These are phyloP conservation scores for Shargacucullia verbasci DNA, from an alignment of 2,888 invertebrate genomes.

Conservation along the genomic window DNA sequence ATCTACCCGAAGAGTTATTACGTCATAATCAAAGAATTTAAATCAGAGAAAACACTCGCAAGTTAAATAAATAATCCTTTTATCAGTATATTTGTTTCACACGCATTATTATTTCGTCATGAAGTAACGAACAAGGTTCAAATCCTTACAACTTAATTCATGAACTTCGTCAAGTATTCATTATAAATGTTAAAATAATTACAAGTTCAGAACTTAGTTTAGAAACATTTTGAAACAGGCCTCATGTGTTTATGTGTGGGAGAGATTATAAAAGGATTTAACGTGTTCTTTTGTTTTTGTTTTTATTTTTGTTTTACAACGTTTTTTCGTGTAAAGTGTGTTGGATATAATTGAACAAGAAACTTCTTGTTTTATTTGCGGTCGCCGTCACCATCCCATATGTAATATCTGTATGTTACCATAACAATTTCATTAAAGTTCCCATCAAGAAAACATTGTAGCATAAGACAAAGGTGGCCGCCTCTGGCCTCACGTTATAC, in stretches of 20 bases:
- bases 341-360: too few relatives aligned
- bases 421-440: too few relatives aligned
- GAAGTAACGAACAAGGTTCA: conserved; percentile 9
- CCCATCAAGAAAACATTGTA: neutral
- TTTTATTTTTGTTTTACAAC: neutral
- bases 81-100: conserved; percentile 7
- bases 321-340: too few relatives aligned
- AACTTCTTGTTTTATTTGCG: too few relatives aligned
- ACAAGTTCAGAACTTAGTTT: conserved; percentile 21
- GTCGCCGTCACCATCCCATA: too few relatives aligned
- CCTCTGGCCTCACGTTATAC: neutral
- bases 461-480: conserved; percentile 23
- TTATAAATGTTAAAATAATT: conserved; percentile 32
- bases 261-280: conserved; percentile 1
- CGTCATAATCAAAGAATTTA: too few relatives aligned
- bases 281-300: neutral
- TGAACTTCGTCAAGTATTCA: conserved; percentile 17
- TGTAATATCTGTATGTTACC: too few relatives aligned
- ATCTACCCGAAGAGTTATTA: too few relatives aligned
- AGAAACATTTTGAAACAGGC: conserved; percentile 15
- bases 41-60: too few relatives aligned
- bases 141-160: conserved; percentile 13
- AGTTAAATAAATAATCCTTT: neutral
- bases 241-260: neutral
- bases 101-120: conserved; percentile 18